phyloP scores from a whole-genome alignment of 37 sponge, comb jelly and placozoan genomes.

The Ianthella basta region DNA sequence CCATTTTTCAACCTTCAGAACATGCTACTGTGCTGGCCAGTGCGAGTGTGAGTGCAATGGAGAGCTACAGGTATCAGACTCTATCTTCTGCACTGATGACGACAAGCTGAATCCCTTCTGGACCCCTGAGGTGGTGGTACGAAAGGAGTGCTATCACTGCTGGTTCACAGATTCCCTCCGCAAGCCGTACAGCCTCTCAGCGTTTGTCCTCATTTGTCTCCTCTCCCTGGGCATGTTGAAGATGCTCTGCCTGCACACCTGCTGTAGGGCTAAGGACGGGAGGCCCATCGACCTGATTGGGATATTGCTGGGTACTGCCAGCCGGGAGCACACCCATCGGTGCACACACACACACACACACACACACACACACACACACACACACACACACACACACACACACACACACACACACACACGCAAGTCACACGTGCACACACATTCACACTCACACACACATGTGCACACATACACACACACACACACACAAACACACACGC shows the following conservation, averaged over 20 bases:
- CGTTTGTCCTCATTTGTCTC: slow-evolving; percentile 40
- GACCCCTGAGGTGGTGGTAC: slow-evolving; percentile 35
- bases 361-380: background rate
- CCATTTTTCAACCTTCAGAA: slow-evolving; percentile 51
- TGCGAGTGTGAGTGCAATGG: slow-evolving; percentile 63
- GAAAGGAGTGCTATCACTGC: slow-evolving; percentile 66
- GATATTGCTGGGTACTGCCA: slow-evolving; percentile 65
- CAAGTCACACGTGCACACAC: no score
- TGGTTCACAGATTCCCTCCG: slow-evolving; percentile 77
- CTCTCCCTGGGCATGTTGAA: slow-evolving; percentile 76
- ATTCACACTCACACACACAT: no score
- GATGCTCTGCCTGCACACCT: slow-evolving; percentile 63
- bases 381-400: no score
- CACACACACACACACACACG: background rate
- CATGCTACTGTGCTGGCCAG: slow-evolving; percentile 70
- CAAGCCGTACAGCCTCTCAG: slow-evolving; percentile 50
- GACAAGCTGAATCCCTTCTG: slow-evolving; percentile 49
- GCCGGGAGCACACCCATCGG: slow-evolving; percentile 61
- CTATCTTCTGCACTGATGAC: slow-evolving; percentile 19
- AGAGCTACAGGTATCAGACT: slow-evolving; percentile 20
- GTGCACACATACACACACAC: no score
- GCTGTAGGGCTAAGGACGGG: slow-evolving; percentile 72
- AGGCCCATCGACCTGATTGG: slow-evolving; percentile 74
- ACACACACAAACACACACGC: no score
- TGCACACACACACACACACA: slow-evolving; percentile 11